Conservation (phyloP, 2,113 vertebrate species). For the Cnemophilus loriae region DNA sequence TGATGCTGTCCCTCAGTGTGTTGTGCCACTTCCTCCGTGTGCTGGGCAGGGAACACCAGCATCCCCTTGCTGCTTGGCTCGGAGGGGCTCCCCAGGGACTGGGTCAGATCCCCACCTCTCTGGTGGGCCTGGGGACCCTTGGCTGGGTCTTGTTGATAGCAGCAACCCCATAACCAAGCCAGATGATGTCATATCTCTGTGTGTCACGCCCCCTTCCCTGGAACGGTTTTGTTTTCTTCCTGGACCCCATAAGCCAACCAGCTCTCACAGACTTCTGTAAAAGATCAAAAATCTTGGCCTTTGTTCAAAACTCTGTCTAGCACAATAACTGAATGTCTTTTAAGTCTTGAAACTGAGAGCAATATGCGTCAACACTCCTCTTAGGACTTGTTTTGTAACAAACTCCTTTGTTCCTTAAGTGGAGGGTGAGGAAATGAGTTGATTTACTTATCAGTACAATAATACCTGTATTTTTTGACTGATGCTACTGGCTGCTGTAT, state of each 20-base stretch:
- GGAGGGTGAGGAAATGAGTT: neutral
- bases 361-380: neutral
- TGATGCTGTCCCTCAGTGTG: neutral
- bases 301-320: neutral
- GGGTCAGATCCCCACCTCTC: neutral
- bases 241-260: neutral
- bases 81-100: neutral
- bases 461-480: neutral
- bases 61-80: neutral
- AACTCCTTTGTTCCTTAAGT: neutral
- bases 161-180: neutral
- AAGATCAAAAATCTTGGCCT: neutral
- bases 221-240: neutral
- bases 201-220: neutral
- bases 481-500: neutral
- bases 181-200: neutral
- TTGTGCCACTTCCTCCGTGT: neutral
- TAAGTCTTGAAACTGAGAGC: neutral
- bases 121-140: neutral
- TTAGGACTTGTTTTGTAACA: neutral
- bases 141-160: neutral
- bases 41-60: neutral
- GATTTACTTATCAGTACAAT: neutral
- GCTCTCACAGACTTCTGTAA: neutral
- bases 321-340: neutral